phyloP scores from a whole-genome alignment of 2,797 vertebrate species.

The Sternotherus odoratus region DNA sequence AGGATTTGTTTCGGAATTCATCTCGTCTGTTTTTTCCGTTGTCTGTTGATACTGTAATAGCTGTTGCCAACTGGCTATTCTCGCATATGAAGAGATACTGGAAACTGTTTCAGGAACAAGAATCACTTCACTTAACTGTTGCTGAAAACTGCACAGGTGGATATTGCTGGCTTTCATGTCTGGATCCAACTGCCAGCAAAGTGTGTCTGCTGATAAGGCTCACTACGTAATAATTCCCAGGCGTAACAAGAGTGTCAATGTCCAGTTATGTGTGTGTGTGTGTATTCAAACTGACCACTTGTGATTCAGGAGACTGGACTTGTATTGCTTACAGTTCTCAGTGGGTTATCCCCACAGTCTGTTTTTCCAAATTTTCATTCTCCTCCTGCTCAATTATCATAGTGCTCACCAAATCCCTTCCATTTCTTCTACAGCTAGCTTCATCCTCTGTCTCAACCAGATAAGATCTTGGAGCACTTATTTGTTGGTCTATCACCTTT shows the following conservation, averaged over 20 bases:
- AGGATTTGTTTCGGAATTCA: not conserved
- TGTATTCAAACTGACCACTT: too few species aligned
- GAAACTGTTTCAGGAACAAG: not conserved
- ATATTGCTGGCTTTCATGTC: not conserved
- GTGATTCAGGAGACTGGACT: not conserved
- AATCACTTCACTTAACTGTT: not conserved
- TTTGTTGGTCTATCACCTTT: too few species aligned
- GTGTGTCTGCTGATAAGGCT: not conserved
- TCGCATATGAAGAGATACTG: not conserved
- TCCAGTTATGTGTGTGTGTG: not conserved
- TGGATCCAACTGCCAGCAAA: not conserved
- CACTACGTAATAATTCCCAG: not conserved
- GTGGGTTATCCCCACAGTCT: too few species aligned
- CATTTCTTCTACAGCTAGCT: not conserved
- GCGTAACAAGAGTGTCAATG: not conserved
- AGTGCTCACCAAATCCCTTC: not conserved
- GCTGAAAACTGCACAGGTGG: not conserved
- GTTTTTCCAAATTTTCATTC: not conserved
- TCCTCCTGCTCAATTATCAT: not conserved
- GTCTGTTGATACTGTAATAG: not conserved
- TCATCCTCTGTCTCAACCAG: not conserved
- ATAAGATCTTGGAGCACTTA: not conserved
- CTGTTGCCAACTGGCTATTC: not conserved
- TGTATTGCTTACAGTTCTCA: not conserved
- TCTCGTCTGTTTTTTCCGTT: not conserved